Evolutionary conservation across 1,140 invertebrate species (phyloP).

Genomic region (Microplitis demolitor): DNA sequence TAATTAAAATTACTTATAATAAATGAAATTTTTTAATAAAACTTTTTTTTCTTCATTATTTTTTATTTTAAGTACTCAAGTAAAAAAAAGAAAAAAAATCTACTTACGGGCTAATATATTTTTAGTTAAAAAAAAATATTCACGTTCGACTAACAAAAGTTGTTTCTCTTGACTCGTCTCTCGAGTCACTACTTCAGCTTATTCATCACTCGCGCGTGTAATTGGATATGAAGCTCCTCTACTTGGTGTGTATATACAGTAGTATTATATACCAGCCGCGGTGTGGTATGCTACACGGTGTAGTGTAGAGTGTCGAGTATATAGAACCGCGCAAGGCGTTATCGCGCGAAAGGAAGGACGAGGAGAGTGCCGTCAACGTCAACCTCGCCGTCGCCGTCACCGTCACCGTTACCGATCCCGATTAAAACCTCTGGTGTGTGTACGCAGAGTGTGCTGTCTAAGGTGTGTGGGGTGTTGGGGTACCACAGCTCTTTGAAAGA

Average conservation of each 20-base stretch:
- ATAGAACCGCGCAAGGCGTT: not conserved
- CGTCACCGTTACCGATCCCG: too few species aligned
- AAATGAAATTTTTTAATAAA: too few species aligned
- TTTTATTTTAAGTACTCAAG: not conserved
- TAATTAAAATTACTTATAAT: too few species aligned
- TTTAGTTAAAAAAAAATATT: not conserved
- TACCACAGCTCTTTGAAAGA: too few species aligned
- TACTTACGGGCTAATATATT: not conserved
- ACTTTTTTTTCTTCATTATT: too few species aligned
- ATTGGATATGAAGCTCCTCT: constrained; percentile 1
- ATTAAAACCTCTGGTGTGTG: too few species aligned
- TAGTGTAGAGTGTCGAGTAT: not conserved
- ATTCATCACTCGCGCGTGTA: constrained; percentile 16
- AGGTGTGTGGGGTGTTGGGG: too few species aligned
- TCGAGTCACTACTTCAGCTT: constrained; percentile 12
- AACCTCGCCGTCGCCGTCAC: not conserved
- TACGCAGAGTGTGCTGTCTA: too few species aligned
- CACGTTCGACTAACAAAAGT: constrained; percentile 8
- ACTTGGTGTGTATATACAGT: too few species aligned
- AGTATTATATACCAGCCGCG: not conserved
- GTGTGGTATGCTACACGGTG: not conserved
- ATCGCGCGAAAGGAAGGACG: constrained; percentile 17
- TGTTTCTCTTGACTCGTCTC: not conserved
- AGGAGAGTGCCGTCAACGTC: not conserved
- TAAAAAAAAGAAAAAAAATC: not conserved